A percentile compares a stretch with the other conserved stretches of the same genome.
These are phyloP conservation scores for Bufo bufo DNA, from an alignment of 2,113 vertebrate genomes.

Conservation along the genomic window DNA sequence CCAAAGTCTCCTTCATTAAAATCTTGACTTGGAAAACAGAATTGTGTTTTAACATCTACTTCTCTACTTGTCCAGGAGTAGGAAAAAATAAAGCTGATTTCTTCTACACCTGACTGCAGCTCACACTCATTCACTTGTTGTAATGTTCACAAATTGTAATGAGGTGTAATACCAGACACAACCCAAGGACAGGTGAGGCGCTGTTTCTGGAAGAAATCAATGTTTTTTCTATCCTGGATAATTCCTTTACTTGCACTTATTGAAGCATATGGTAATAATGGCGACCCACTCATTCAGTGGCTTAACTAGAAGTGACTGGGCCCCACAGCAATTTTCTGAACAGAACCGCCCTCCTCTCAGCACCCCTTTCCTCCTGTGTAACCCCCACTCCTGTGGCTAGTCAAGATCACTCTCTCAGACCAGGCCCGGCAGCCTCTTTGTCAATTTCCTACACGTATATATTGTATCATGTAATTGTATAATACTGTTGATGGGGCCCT, in stretches of 20 bases:
- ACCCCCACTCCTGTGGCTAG: too few relatives aligned
- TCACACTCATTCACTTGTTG: background rate
- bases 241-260: background rate
- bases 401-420: too few relatives aligned
- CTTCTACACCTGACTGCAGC: background rate
- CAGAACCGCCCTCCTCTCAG: too few relatives aligned
- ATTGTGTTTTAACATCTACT: background rate
- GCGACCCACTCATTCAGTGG: too few relatives aligned
- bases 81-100: background rate
- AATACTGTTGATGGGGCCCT: too few relatives aligned
- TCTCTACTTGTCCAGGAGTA: background rate
- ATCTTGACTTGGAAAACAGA: background rate
- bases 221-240: too few relatives aligned
- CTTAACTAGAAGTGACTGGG: too few relatives aligned
- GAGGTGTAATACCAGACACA: background rate
- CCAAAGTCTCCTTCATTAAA: background rate
- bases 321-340: too few relatives aligned
- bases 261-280: background rate
- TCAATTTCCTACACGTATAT: too few relatives aligned
- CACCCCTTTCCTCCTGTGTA: too few relatives aligned
- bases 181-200: background rate
- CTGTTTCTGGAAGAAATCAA: background rate
- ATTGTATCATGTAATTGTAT: too few relatives aligned
- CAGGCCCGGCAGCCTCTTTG: too few relatives aligned
- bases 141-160: background rate